phyloP scores from a whole-genome alignment of 2,888 invertebrate species.

The Lacanobia wlatinum region DNA sequence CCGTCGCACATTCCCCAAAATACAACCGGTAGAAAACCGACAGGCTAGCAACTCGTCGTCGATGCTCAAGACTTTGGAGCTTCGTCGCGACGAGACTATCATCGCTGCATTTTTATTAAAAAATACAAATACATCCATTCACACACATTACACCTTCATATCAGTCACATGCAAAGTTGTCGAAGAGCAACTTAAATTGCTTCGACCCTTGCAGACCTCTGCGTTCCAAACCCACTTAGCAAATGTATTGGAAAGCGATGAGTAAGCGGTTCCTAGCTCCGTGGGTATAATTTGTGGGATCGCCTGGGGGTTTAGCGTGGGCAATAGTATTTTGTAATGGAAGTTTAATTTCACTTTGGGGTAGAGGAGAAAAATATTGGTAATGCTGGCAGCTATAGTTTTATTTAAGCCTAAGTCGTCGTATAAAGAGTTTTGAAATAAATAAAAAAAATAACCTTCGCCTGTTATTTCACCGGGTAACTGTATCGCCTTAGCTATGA shows the following conservation, averaged over 20 bases:
- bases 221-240: slow-evolving; percentile 24
- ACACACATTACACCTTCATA: not conserved
- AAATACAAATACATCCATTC: not conserved
- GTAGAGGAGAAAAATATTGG: not conserved
- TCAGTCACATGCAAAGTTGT: slow-evolving; percentile 13
- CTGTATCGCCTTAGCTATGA: too few species aligned
- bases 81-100: too few species aligned
- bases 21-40: too few species aligned
- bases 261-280: slow-evolving; percentile 26
- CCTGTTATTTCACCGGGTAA: not conserved
- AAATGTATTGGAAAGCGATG: slow-evolving; percentile 5
- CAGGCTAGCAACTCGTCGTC: too few species aligned
- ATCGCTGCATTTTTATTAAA: too few species aligned
- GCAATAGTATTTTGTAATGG: slow-evolving; percentile 20
- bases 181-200: slow-evolving; percentile 22
- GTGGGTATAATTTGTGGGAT: slow-evolving; percentile 12
- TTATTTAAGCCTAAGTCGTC: too few species aligned
- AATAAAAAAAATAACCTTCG: too few species aligned
- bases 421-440: too few species aligned
- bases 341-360: slow-evolving; percentile 13
- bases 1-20: too few species aligned
- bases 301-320: not conserved
- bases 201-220: not conserved
- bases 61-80: too few species aligned
- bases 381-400: not conserved